These are phyloP conservation scores for Toxostoma redivivum DNA, from an alignment of 2,113 vertebrate species.

Conservation along the genomic window DNA sequence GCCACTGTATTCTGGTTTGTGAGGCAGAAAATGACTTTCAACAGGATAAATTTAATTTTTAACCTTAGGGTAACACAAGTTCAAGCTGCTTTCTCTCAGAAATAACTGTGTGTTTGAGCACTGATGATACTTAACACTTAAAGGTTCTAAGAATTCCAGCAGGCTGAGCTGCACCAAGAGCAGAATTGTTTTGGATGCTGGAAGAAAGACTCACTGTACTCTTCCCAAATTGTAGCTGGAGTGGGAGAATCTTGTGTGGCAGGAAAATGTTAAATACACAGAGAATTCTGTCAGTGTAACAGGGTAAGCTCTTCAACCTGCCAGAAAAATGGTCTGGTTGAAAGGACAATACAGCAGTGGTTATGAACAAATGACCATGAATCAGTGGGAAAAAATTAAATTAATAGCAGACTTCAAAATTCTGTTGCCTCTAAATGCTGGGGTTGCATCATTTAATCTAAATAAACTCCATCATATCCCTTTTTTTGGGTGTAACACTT, in stretches of 20 bases:
- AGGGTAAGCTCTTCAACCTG: not conserved
- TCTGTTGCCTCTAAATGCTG: not conserved
- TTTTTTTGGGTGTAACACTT: not conserved
- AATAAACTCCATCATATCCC: not conserved
- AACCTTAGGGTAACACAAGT: not conserved
- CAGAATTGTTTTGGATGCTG: not conserved
- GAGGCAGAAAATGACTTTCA: not conserved
- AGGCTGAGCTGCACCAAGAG: not conserved
- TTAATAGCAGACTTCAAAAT: not conserved
- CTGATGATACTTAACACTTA: not conserved
- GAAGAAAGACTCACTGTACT: not conserved
- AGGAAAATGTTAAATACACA: not conserved
- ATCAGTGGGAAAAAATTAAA: not conserved
- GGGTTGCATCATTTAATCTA: not conserved
- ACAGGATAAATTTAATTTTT: not conserved
- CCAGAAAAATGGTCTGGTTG: not conserved
- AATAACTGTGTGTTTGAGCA: not conserved
- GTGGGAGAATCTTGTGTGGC: not conserved
- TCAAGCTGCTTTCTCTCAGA: not conserved
- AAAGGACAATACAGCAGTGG: not conserved
- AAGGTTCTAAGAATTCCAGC: not conserved
- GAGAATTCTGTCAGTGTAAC: not conserved
- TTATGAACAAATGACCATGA: not conserved
- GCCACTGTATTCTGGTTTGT: not conserved
- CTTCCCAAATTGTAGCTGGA: not conserved